Conservation (phyloP, 2,113 vertebrate species). For the Ctenodactylus gundi region DNA sequence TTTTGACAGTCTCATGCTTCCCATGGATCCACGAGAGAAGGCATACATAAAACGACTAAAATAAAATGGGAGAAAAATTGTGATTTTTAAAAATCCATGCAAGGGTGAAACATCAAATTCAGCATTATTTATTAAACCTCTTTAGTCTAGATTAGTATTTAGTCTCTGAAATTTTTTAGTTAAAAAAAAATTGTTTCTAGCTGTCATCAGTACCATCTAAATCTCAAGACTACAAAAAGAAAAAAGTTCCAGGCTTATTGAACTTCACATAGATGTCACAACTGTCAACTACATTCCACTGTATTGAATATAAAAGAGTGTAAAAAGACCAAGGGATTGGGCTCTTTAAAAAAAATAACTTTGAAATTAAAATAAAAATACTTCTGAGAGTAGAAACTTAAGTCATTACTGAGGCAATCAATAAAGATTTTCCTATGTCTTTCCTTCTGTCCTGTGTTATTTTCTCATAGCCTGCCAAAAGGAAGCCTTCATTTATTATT, state of each 20-base stretch:
- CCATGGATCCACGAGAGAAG: background rate
- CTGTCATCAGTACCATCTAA: background rate
- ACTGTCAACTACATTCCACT: background rate
- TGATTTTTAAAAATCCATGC: conserved; percentile 50
- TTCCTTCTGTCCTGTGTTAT: background rate
- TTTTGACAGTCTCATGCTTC: conserved; percentile 59
- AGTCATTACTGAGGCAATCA: background rate
- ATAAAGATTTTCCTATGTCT: background rate
- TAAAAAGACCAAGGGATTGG: background rate
- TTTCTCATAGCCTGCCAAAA: background rate
- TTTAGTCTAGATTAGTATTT: conserved; percentile 3
- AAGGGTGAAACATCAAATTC: conserved; percentile 18
- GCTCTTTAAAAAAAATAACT: background rate
- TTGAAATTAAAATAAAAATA: conserved; percentile 2
- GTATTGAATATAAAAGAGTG: background rate
- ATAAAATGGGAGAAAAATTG: conserved; percentile 34
- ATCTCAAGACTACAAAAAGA: background rate
- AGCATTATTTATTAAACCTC: background rate
- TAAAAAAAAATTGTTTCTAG: conserved; percentile 25
- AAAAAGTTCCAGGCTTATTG: background rate
- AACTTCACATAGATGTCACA: background rate
- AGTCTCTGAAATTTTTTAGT: background rate
- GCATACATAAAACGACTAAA: conserved; percentile 31
- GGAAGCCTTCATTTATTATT: background rate
- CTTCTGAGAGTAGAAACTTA: background rate